Percentiles rank a stretch among this genome's conserved stretches.
Evolutionary conservation across 2,113 vertebrate species (phyloP).

Genomic region (Lucifuga dentata): DNA sequence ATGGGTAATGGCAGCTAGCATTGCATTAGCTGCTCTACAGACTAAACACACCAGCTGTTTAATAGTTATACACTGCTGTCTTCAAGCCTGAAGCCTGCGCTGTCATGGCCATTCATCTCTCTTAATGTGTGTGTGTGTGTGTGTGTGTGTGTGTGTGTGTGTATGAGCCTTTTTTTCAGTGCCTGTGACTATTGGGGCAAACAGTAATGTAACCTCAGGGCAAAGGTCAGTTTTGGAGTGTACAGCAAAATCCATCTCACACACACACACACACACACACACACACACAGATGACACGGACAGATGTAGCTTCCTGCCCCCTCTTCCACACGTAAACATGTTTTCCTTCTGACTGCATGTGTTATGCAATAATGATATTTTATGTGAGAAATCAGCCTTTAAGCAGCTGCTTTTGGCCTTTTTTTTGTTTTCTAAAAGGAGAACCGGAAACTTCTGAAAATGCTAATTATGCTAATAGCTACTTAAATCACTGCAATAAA

Average conservation of each 20-base stretch:
- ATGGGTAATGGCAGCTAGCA: constrained; percentile 7
- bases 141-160: not conserved
- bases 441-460: too few relatives aligned
- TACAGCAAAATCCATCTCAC: too few relatives aligned
- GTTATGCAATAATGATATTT: not conserved
- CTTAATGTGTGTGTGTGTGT: constrained; percentile 6
- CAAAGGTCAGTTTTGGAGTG: constrained; percentile 54
- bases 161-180: constrained; percentile 26
- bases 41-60: constrained; percentile 49
- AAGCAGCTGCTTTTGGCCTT: too few relatives aligned
- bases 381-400: too few relatives aligned
- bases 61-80: constrained; percentile 9
- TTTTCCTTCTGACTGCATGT: not conserved
- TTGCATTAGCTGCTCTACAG: constrained; percentile 3
- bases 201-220: constrained; percentile 72
- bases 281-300: constrained; percentile 29
- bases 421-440: too few relatives aligned
- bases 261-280: constrained; percentile 7
- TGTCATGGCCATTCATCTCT: constrained; percentile 24
- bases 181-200: constrained; percentile 53
- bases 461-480: too few relatives aligned
- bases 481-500: too few relatives aligned
- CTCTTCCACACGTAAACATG: not conserved
- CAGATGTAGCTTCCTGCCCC: constrained; percentile 5
- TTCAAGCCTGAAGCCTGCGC: constrained; percentile 13